These are phyloP conservation scores for Leptinotarsa defecta DNA, from an alignment of 1,140 invertebrate genomes.

Conservation along the genomic window DNA sequence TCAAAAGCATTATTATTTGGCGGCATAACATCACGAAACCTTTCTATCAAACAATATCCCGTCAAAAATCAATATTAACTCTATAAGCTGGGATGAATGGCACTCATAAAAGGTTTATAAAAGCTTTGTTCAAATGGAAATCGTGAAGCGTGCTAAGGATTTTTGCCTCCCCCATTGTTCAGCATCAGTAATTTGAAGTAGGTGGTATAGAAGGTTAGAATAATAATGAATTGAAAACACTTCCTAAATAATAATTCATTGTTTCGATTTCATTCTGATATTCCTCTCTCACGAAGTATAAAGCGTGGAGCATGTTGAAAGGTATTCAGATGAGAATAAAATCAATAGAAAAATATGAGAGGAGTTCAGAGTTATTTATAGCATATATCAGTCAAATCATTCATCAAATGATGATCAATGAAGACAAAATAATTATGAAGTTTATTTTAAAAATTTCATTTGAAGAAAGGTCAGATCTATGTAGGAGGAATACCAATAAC, in stretches of 20 bases:
- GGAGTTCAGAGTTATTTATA: no score
- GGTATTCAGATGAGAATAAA: no score
- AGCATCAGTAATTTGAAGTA: slow-evolving; percentile 22
- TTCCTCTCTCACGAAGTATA: neutral
- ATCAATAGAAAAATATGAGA: no score
- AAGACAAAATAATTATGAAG: no score
- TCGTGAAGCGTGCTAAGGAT: slow-evolving; percentile 26
- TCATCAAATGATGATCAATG: no score
- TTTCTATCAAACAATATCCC: slow-evolving; percentile 32
- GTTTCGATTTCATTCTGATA: neutral
- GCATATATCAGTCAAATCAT: no score
- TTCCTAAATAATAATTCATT: slow-evolving; percentile 12
- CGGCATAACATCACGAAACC: slow-evolving; percentile 23
- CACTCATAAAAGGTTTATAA: slow-evolving; percentile 33
- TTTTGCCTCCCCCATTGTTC: slow-evolving; percentile 27
- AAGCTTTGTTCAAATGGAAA: slow-evolving; percentile 33
- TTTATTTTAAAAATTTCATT: no score
- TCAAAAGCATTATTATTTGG: slow-evolving; percentile 21
- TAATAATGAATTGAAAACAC: slow-evolving; percentile 18
- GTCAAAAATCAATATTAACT: slow-evolving; percentile 32
- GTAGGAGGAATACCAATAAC: no score
- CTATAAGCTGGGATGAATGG: slow-evolving; percentile 26
- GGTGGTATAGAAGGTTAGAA: slow-evolving; percentile 25
- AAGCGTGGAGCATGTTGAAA: no score
- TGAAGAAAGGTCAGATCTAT: no score